phyloP scores from a whole-genome alignment of 2,113 vertebrate species.

The Thunnus thynnus region DNA sequence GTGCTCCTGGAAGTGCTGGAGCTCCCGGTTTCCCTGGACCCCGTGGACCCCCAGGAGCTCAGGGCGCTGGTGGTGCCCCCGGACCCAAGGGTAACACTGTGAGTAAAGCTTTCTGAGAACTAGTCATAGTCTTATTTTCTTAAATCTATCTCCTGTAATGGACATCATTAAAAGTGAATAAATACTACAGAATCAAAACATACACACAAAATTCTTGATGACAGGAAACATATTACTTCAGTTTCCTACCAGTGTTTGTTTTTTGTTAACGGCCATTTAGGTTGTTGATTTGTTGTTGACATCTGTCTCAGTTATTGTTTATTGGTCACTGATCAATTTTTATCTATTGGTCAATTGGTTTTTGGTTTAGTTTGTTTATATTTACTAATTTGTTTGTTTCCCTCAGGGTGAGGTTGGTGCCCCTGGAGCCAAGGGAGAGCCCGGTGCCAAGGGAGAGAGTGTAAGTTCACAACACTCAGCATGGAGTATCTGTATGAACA shows the following conservation, averaged over 20 bases:
- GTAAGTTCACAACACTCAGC: constrained; percentile 85
- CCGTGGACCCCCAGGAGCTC: constrained; percentile 93
- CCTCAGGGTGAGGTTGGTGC: constrained; percentile 93
- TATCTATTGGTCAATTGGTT: neutral
- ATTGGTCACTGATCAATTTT: neutral
- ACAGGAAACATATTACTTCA: neutral
- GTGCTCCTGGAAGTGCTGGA: constrained; percentile 95
- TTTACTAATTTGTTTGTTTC: constrained; percentile 26
- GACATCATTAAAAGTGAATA: neutral
- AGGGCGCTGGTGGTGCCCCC: constrained; percentile 90
- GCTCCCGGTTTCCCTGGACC: constrained; percentile 98
- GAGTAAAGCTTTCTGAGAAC: constrained; percentile 78
- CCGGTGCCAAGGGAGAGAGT: constrained; percentile 93
- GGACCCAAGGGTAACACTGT: constrained; percentile 97
- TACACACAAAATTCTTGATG: neutral
- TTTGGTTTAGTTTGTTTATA: neutral
- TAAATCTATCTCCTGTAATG: neutral
- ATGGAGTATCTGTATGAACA: neutral
- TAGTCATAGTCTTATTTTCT: neutral
- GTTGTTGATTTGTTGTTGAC: neutral
- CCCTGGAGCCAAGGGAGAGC: constrained; percentile 93
- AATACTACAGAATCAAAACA: neutral
- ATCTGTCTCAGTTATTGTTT: neutral
- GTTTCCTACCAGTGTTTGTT: neutral
- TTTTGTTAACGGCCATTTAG: neutral